Evolutionary conservation across 2,888 invertebrate genomes (phyloP).

Genomic region (Xanthorhoe designata): DNA sequence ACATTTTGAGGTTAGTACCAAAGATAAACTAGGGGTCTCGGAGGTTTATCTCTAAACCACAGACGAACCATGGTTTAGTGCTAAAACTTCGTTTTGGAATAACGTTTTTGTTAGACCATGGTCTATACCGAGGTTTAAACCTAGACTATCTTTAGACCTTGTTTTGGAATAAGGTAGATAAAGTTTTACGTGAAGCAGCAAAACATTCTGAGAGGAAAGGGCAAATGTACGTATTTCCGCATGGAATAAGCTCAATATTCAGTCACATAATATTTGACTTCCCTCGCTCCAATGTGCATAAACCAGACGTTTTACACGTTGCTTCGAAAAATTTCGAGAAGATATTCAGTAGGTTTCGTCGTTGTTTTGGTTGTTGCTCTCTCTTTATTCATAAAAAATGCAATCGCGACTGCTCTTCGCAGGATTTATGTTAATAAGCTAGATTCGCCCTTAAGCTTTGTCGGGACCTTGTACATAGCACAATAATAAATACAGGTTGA

Average conservation of each 20-base stretch:
- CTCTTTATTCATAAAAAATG: slow-evolving; percentile 1
- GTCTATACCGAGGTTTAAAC: too few species aligned
- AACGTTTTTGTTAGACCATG: too few species aligned
- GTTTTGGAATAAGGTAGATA: too few species aligned
- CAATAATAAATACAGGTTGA: background rate
- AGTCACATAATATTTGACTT: slow-evolving; percentile 20
- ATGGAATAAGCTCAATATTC: slow-evolving; percentile 17
- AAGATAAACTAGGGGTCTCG: too few species aligned
- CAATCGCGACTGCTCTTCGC: background rate
- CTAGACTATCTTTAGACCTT: too few species aligned
- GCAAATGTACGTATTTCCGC: slow-evolving; percentile 11
- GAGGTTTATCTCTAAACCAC: too few species aligned
- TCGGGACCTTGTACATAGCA: background rate
- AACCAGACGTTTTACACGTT: slow-evolving; percentile 1
- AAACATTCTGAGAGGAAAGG: slow-evolving; percentile 8
- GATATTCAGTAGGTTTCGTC: slow-evolving; percentile 6
- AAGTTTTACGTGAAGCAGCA: slow-evolving; percentile 7
- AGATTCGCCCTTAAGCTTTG: background rate
- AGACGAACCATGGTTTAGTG: too few species aligned
- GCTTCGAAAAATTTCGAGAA: slow-evolving; percentile 1
- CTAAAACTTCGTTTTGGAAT: too few species aligned
- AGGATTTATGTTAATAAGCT: slow-evolving; percentile 2
- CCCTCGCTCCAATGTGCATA: slow-evolving; percentile 12
- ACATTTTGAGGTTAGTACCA: too few species aligned
- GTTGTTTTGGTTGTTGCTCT: slow-evolving; percentile 10